These are phyloP conservation scores for Falco berigora DNA, from an alignment of 2,797 vertebrate genomes.

Conservation along the genomic window DNA sequence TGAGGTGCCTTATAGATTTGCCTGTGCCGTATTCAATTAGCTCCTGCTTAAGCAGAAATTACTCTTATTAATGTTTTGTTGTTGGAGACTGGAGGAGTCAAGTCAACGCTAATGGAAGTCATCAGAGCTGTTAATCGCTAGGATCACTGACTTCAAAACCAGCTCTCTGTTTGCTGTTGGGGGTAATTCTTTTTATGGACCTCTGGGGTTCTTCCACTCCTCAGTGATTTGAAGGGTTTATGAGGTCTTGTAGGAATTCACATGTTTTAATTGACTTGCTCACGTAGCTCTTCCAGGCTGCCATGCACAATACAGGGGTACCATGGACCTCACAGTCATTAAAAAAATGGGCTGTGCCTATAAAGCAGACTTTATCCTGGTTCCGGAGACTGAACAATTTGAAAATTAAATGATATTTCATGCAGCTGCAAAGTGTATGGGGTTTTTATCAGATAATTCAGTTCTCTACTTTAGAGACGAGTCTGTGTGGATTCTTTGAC, in stretches of 20 bases:
- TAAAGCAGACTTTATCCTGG: not conserved
- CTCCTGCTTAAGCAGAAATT: conserved; percentile 14
- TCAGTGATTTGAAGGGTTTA: not conserved
- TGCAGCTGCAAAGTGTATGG: not conserved
- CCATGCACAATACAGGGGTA: not conserved
- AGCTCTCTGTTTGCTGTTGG: not conserved
- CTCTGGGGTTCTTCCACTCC: not conserved
- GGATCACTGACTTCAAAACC: conserved; percentile 16
- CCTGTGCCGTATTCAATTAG: not conserved
- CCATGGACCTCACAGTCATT: not conserved
- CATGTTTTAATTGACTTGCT: not conserved
- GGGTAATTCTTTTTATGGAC: conserved; percentile 11
- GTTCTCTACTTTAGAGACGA: not conserved
- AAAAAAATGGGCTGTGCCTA: not conserved
- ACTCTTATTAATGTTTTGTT: conserved; percentile 33
- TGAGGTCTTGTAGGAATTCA: not conserved
- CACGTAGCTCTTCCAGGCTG: not conserved
- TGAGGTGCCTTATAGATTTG: not conserved
- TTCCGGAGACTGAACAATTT: not conserved
- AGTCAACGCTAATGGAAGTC: not conserved
- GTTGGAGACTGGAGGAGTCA: not conserved
- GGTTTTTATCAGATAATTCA: not conserved
- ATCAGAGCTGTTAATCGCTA: not conserved
- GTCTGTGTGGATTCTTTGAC: not conserved
- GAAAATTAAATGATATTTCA: conserved; percentile 27